phyloP scores from a whole-genome alignment of 2,888 invertebrate species.

The Acleris holmiana region DNA sequence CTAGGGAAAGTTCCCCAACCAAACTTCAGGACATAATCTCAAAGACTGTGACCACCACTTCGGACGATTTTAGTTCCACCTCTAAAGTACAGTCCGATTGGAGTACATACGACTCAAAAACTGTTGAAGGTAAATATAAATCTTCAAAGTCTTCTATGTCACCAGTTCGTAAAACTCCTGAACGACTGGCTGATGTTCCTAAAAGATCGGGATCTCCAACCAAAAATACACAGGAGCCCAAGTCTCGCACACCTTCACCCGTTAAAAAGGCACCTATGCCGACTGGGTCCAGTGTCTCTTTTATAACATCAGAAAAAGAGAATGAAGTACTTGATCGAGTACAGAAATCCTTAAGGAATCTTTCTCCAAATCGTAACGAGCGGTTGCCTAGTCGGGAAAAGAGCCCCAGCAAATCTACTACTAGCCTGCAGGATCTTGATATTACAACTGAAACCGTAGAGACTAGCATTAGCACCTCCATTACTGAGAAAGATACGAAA shows the following conservation, averaged over 20 bases:
- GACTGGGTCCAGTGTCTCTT: conserved; percentile 53
- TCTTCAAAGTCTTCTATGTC: conserved; percentile 30
- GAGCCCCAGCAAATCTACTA: conserved; percentile 59
- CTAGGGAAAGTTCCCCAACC: conserved; percentile 55
- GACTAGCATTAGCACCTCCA: conserved; percentile 38
- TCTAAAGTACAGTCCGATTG: conserved; percentile 7
- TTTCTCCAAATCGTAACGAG: conserved; percentile 69
- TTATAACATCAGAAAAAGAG: conserved; percentile 67
- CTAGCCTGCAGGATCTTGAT: conserved; percentile 60
- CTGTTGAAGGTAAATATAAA: conserved; percentile 26
- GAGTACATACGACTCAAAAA: conserved; percentile 30
- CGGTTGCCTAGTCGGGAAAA: conserved; percentile 61
- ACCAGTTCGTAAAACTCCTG: conserved; percentile 38
- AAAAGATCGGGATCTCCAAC: conserved; percentile 14
- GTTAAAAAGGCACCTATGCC: conserved; percentile 48
- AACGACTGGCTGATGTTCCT: conserved; percentile 24
- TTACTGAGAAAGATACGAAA: conserved; percentile 38
- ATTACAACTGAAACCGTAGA: conserved; percentile 45
- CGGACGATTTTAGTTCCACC: conserved; percentile 1
- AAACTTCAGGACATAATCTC: conserved; percentile 57
- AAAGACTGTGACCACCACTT: conserved; percentile 36
- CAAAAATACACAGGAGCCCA: conserved; percentile 28
- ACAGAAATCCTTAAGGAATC: conserved; percentile 67
- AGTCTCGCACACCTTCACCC: conserved; percentile 48
- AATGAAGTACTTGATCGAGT: conserved; percentile 70